These are phyloP conservation scores for Oplegnathus fasciatus DNA, from an alignment of 2,113 vertebrate species.

Conservation along the genomic window DNA sequence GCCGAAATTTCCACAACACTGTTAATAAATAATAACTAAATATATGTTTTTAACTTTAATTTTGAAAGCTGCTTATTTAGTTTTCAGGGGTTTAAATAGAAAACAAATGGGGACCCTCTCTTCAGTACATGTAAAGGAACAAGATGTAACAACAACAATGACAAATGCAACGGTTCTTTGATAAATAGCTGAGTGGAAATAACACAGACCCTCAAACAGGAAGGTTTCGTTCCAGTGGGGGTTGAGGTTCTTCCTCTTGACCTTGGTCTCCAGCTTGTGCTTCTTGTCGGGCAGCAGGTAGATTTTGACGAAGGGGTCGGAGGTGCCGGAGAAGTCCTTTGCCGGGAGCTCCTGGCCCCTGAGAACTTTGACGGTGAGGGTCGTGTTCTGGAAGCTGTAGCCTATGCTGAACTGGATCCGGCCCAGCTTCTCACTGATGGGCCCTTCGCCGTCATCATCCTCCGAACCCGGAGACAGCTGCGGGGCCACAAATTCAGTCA, in stretches of 20 bases:
- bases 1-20: too few species aligned
- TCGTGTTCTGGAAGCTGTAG: slow-evolving; percentile 99
- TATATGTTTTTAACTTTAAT: background rate
- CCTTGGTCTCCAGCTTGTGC: slow-evolving; percentile 99
- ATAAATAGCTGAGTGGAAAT: background rate
- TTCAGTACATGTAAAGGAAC: background rate
- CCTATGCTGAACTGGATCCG: slow-evolving; percentile 99
- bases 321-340: slow-evolving; percentile 99
- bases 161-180: background rate
- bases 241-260: slow-evolving; percentile 99
- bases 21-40: background rate
- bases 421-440: slow-evolving; percentile 94
- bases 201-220: slow-evolving; percentile 93
- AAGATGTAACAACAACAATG: slow-evolving; percentile 1
- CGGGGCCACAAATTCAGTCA: slow-evolving; percentile 80
- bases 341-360: slow-evolving; percentile 97
- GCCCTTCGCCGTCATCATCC: slow-evolving; percentile 93
- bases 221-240: slow-evolving; percentile 99
- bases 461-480: slow-evolving; percentile 97
- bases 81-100: background rate
- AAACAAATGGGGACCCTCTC: too few species aligned
- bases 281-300: slow-evolving; percentile 99
- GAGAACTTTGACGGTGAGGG: slow-evolving; percentile 97
- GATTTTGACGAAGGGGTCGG: slow-evolving; percentile 98
- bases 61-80: background rate